phyloP scores from a whole-genome alignment of 2,888 invertebrate genomes.

The Pyrrhosoma nymphula region DNA sequence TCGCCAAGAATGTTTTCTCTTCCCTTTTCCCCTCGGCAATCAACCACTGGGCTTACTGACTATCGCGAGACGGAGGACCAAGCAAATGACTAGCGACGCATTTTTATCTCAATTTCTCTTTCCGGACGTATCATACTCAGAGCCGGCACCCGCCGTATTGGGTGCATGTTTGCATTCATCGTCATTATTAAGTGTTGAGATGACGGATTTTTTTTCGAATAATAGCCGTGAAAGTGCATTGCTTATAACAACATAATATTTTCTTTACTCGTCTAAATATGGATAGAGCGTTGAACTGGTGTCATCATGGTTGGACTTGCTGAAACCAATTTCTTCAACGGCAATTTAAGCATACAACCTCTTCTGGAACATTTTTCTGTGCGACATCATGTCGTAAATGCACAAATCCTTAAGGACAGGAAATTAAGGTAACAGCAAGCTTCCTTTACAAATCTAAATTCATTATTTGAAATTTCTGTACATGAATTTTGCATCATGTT shows the following conservation, averaged over 20 bases:
- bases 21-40: background rate
- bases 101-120: background rate
- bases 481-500: no score
- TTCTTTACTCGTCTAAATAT: no score
- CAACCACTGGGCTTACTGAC: background rate
- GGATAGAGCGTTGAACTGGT: no score
- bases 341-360: background rate
- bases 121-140: background rate
- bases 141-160: background rate
- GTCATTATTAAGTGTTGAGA: background rate
- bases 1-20: no score
- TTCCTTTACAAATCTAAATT: no score
- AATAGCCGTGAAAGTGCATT: background rate
- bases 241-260: no score
- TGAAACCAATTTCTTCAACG: no score
- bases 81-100: constrained; percentile 23
- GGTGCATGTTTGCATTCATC: background rate
- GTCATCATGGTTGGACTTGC: no score
- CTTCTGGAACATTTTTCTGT: background rate
- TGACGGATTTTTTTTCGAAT: background rate
- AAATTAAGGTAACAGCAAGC: no score
- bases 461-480: no score
- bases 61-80: background rate
- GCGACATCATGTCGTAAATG: background rate
- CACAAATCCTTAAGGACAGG: no score